Base-by-base conservation (phyloP, 2,888 invertebrate species). In the Philaethria dido region DNA sequence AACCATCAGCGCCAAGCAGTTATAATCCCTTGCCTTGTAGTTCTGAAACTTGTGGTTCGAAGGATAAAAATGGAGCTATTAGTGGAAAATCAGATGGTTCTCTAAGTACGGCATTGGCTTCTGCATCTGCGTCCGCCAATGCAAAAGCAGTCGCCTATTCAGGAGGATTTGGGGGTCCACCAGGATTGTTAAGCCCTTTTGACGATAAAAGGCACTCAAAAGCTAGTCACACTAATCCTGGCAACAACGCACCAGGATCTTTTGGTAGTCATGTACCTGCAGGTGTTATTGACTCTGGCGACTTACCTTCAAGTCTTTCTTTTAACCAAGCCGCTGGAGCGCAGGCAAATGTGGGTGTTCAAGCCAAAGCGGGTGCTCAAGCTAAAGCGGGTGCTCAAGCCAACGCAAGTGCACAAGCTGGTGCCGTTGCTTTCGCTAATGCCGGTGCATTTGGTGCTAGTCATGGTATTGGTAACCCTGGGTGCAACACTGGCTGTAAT, bases 121-220 rank as follows among this genome's bases (percentile, higher is more conserved):
- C 72, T 62, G 78, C 81, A 18, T 72, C 69, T 39, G 83, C 84
- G 14, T 69, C 74, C 4, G 83, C 84, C 29, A 74, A 73, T 64
- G 83, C 87, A 18, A 80, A 81, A 60, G 81, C 85, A 9, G 78
- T 81, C 33, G 80, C 78, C 44, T 92, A 92, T 70, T 79, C 84
- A 16, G 91, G 89, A 62, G 88, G 92, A 16, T 92, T 92, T 73
- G 89, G 91, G 44, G 92, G 90, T 33, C 89, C 92, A 54, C 86
- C 90, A 29, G 92, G 92, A n/a, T 66, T 90, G 14, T 73, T 90
- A 6, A 83, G 82, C 75, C 89, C 92, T 1, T 83, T 80, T 69
- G 88, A 91, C 62, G 76, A 78, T 66, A 85, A 83, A 39, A 68
- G 60, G 45, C 33, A 48, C 42, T 25, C 65, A 4, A 47, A 65